Evolutionary conservation across 2,797 vertebrate species (phyloP), one percentile per base, ranked within the genome.

Genomic region (Protosalanx chinensis): DNA sequence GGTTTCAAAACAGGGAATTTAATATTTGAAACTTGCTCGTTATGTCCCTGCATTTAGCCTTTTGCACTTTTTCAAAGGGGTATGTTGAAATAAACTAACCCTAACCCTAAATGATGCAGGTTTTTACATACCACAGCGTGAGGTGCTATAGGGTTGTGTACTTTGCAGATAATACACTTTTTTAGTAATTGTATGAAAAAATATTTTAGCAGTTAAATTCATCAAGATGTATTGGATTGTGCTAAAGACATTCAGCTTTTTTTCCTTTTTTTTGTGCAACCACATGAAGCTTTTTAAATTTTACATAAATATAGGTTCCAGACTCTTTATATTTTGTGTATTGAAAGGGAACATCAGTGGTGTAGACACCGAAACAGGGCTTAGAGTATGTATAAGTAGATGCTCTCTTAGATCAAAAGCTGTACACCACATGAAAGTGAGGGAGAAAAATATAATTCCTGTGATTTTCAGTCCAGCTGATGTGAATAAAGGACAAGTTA

Each of bases 221-320:
- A 51, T 16, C 58, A 57, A 23, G 23, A 16, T 27, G 41, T 29
- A 51, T 60, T 66, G 72, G 68, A 77, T 29, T 29, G 32, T 49
- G 53, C 64, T 46, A 51, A 72, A 64, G 56, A 71, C 60, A 58
- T 60, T 71, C 12, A 68, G 56, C 63, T 68, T 35, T 29, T 58
- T 63, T 35, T 37, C 18, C 46, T 63, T 35, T 37, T 57, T 71
- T 57, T 64, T 79, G 64, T 66, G 64, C 41, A 49, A 51, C 41
- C 23, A 63, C 78, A 76, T 78, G 68, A 79, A 74, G 75, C 72
- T 27, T 35, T 72, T 64, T 71, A 73, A 51, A 18, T 67, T 59
- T 76, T 68, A 41, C 71, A 67, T 75, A 76, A 78, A 76, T 73
- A 74, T 64, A 73, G 57, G 67, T 51, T 77, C 58, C 77, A 74